Conservation (phyloP, 2,113 vertebrate species). For the Donacobius atricapilla region DNA sequence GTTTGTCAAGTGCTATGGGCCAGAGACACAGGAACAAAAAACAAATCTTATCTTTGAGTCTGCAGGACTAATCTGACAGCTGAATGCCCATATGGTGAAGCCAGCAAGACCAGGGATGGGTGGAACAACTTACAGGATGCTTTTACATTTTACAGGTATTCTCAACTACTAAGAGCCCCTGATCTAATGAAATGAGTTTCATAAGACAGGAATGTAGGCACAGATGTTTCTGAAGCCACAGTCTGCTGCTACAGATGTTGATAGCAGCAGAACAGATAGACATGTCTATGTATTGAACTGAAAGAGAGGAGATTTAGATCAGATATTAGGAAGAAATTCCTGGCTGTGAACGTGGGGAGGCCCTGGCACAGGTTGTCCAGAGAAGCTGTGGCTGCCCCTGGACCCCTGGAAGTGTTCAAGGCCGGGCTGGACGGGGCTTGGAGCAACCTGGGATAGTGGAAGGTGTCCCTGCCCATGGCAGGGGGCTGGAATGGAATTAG, state of each 20-base stretch:
- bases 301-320: not conserved
- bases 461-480: not conserved
- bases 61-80: not conserved
- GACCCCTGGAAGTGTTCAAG: too few species aligned
- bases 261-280: not conserved
- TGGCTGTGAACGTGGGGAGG: not conserved
- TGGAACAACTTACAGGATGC: not conserved
- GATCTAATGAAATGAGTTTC: not conserved
- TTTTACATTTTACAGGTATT: not conserved
- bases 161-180: not conserved
- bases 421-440: rapidly evolving
- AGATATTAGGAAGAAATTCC: not conserved
- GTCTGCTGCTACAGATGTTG: not conserved
- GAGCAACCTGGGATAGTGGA: not conserved
- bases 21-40: not conserved
- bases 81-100: not conserved
- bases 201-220: not conserved
- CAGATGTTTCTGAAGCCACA: not conserved
- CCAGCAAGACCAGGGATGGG: not conserved
- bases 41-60: not conserved
- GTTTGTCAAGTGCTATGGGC: not conserved
- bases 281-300: not conserved
- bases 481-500: rapidly evolving
- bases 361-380: not conserved
- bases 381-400: not conserved